Evolutionary conservation across 2,797 vertebrate genomes (phyloP).

Genomic region (Merluccius polli): DNA sequence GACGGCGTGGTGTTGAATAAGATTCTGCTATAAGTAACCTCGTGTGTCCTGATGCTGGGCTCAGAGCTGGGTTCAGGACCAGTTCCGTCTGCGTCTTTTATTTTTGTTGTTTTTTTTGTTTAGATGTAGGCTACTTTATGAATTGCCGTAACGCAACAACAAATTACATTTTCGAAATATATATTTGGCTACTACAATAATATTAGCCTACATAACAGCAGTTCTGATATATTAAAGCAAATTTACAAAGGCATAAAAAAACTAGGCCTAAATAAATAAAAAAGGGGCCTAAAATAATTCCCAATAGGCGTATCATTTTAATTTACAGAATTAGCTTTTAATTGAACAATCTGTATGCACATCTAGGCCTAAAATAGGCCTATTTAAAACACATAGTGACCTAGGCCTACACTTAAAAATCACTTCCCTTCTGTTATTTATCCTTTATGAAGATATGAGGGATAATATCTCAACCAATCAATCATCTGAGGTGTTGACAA

Average conservation of each 20-base stretch:
- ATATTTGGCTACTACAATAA: neutral
- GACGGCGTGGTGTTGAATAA: conserved; percentile 75
- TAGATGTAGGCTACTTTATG: neutral
- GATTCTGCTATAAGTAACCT: neutral
- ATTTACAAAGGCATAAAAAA: neutral
- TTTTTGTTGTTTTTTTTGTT: neutral
- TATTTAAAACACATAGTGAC: no score
- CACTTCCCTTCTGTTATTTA: neutral
- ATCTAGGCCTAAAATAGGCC: neutral
- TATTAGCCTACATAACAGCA: neutral
- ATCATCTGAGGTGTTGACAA: neutral
- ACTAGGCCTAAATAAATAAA: neutral
- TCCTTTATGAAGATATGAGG: neutral
- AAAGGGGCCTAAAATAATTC: neutral
- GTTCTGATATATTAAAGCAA: neutral
- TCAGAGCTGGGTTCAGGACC: neutral
- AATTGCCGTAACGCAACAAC: neutral
- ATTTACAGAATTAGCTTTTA: neutral
- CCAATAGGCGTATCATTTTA: neutral
- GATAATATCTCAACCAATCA: neutral
- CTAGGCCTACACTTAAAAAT: neutral
- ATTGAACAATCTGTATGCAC: neutral
- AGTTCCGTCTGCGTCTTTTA: neutral
- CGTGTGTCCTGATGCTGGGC: neutral
- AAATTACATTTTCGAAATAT: neutral